Evolutionary conservation across 2,113 vertebrate genomes (phyloP), one percentile per base, ranked within the genome.

Genomic region (Trematocara unimaculatum): DNA sequence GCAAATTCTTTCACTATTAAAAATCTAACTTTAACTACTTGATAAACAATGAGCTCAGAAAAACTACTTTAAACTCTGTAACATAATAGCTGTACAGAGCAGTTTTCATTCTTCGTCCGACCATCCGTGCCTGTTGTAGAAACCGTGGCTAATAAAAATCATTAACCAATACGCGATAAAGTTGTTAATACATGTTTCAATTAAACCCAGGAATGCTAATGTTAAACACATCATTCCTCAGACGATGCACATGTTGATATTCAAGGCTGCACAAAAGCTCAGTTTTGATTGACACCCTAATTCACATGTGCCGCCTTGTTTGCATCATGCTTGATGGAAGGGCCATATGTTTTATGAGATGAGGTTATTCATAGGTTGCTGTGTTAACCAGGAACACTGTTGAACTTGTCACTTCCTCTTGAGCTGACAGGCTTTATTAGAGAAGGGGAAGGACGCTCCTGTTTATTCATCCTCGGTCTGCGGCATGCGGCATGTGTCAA

Each of bases 341-440:
- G 87, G 88, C 85, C 92, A 93, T 92, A 91, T 93, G 93, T 84
- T 91, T 88, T 84, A 91, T 80, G 82, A 87, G 90, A 91, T 79
- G 90, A 88, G 92, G 95, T 94, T 90, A 95, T 92, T 92, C 88
- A 87, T 89, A 91, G 92, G 91, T 88, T 93, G 86, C 67, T 84
- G 93, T 89, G 90, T 92, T 93, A 95, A 95, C 88, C 88, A 89
- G 92, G 51, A 91, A 93, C 92, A 84, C 83, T 87, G 89, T 70
- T 81, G 90, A 93, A 90, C 87, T 91, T 92, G 93, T 94, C 94
- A 94, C 89, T 92, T 93, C 81, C 84, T 84, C 85, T 85, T 47
- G 49, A 89, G 88, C 87, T 95, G 94, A 94, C 84, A 17, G 53
- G 93, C 84, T 90, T 90, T 91, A 94, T 94, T 94, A 91, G 88